Percentiles rank a stretch among this genome's conserved stretches.
Conservation (phyloP, 2,888 invertebrate genomes). For the Hirudinaria manillensis region DNA sequence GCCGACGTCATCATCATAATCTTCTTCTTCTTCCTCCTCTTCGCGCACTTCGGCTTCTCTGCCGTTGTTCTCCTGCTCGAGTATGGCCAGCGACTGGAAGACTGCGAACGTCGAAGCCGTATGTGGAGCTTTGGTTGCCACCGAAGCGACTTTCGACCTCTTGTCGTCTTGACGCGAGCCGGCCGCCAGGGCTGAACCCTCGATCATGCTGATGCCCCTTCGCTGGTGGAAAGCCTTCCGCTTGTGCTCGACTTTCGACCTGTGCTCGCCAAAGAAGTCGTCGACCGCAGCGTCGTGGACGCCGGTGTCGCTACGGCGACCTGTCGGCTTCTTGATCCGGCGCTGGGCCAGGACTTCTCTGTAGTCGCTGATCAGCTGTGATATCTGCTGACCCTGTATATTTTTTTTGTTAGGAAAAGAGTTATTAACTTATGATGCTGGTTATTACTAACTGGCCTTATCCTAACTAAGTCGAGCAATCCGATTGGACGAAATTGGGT, state of each 20-base stretch:
- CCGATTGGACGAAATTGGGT: background rate
- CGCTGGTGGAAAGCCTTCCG: background rate
- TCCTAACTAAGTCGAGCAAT: background rate
- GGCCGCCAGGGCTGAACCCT: background rate
- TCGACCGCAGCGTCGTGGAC: slow-evolving; percentile 12
- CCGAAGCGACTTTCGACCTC: background rate
- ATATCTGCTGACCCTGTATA: slow-evolving; percentile 79
- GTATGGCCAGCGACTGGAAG: slow-evolving; percentile 5
- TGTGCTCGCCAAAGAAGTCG: background rate
- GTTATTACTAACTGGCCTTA: background rate
- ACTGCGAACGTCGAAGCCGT: background rate
- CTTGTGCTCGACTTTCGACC: background rate
- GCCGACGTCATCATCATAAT: background rate
- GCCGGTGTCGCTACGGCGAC: background rate
- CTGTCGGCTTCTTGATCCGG: slow-evolving; percentile 9
- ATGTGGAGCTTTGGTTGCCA: background rate
- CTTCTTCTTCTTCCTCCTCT: background rate
- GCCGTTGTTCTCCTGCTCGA: background rate
- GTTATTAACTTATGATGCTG: background rate
- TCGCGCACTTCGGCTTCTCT: background rate
- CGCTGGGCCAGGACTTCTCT: slow-evolving; percentile 32
- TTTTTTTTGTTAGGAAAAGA: too few relatives aligned
- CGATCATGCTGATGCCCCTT: background rate
- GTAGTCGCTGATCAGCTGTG: slow-evolving; percentile 83
- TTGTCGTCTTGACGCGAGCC: background rate